Evolutionary conservation across 2,888 invertebrate species (phyloP).

Genomic region (Automeris io): DNA sequence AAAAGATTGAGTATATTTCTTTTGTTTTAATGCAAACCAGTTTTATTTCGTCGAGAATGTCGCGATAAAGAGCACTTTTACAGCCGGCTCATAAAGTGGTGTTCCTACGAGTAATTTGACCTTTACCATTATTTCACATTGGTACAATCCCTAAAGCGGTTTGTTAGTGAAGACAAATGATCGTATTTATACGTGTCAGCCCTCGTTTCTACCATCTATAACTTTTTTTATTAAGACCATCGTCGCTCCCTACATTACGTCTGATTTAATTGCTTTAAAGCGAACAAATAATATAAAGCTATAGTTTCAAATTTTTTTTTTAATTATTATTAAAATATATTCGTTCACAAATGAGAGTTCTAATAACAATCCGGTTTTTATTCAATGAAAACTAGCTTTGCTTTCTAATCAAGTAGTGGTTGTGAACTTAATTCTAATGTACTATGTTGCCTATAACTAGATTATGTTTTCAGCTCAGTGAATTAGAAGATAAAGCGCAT

Average conservation of each 20-base stretch:
- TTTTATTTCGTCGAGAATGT: constrained; percentile 43
- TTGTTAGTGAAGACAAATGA: constrained; percentile 36
- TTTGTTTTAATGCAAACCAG: constrained; percentile 29
- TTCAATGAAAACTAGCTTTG: constrained; percentile 1
- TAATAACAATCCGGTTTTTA: neutral
- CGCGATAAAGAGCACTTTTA: constrained; percentile 49
- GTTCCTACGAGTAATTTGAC: constrained; percentile 48
- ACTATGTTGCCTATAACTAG: constrained; percentile 12
- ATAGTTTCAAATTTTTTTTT: no score
- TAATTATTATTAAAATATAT: no score
- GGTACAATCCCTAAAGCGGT: constrained; percentile 33
- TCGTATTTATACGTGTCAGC: constrained; percentile 22
- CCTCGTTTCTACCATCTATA: constrained; percentile 10
- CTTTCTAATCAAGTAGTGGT: constrained; percentile 6
- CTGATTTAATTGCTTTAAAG: neutral
- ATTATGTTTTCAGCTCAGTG: constrained; percentile 40
- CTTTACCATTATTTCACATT: constrained; percentile 44
- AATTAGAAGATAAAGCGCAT: constrained; percentile 38
- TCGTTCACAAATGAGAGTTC: neutral
- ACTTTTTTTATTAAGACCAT: neutral
- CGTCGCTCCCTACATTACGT: neutral
- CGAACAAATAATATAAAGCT: neutral
- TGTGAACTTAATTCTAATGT: neutral
- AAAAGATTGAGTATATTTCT: constrained; percentile 30
- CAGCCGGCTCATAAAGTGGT: constrained; percentile 42